These are phyloP conservation scores for Drosophila lacicola DNA, from an alignment of 2,888 invertebrate species.

Conservation along the genomic window DNA sequence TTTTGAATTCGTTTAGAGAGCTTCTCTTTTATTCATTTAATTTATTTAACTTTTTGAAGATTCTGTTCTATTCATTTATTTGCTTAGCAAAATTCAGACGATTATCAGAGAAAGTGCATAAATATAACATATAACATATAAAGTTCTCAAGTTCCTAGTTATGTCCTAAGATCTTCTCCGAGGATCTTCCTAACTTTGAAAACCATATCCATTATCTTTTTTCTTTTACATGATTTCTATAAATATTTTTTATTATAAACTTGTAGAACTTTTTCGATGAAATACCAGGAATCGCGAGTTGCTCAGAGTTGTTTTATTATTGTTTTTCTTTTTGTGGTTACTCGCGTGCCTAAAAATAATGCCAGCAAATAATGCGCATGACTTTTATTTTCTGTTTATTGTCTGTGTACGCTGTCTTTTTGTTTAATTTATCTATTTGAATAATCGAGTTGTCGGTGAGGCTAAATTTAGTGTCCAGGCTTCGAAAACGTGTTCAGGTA, in stretches of 20 bases:
- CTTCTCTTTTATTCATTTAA: no score
- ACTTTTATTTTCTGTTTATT: conserved; percentile 28
- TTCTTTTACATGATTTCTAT: background rate
- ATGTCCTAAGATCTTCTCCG: no score
- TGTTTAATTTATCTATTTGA: conserved; percentile 40
- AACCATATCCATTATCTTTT: no score
- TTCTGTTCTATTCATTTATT: no score
- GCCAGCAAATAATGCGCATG: conserved; percentile 23
- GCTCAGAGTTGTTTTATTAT: background rate
- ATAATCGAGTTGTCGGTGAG: conserved; percentile 25
- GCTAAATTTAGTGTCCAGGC: conserved; percentile 38
- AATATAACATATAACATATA: no score
- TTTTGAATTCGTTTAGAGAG: background rate
- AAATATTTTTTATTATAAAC: no score
- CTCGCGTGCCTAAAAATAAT: conserved; percentile 53
- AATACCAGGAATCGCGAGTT: background rate
- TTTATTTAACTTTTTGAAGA: no score
- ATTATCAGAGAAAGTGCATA: no score
- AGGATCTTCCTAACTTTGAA: no score
- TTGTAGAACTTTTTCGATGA: background rate
- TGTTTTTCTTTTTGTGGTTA: conserved; percentile 22
- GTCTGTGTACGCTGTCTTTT: conserved; percentile 15
- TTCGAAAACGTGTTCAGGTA: conserved; percentile 26
- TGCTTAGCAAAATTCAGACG: no score
- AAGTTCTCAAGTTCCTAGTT: no score